phyloP scores from a whole-genome alignment of 2,113 vertebrate genomes.

The Chionomys nivalis region DNA sequence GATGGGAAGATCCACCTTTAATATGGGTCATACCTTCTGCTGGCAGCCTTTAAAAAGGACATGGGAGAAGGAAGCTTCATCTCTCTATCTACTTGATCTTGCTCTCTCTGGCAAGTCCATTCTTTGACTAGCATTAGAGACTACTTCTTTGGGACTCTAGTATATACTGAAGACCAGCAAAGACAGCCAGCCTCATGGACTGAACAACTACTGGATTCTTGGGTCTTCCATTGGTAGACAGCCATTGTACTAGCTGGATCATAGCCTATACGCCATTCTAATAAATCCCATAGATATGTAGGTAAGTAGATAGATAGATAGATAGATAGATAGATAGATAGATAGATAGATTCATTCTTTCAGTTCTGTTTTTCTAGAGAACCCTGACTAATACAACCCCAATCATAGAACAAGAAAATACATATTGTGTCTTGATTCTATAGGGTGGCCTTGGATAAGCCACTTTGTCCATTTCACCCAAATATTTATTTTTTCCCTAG shows the following conservation, averaged over 20 bases:
- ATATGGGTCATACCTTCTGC: not conserved
- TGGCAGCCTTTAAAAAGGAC: not conserved
- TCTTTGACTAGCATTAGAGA: not conserved
- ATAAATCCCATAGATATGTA: not conserved
- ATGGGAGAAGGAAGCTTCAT: not conserved
- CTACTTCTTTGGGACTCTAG: not conserved
- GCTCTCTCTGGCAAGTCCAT: not conserved
- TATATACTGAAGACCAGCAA: not conserved
- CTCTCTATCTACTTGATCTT: not conserved
- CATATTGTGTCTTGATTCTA: not conserved
- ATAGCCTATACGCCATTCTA: not conserved
- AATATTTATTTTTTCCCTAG: not conserved
- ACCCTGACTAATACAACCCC: not conserved
- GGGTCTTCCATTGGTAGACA: not conserved
- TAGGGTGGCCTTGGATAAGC: not conserved
- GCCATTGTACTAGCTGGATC: not conserved
- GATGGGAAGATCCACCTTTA: not conserved
- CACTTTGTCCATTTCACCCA: not conserved
- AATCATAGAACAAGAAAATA: not conserved
- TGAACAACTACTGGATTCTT: not conserved
- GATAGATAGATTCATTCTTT: not conserved
- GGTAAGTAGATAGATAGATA: not conserved
- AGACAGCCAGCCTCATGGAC: not conserved
- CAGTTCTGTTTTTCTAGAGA: not conserved
- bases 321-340: not conserved